These are phyloP conservation scores for Tuta absoluta DNA, from an alignment of 2,888 invertebrate genomes.

Conservation along the genomic window DNA sequence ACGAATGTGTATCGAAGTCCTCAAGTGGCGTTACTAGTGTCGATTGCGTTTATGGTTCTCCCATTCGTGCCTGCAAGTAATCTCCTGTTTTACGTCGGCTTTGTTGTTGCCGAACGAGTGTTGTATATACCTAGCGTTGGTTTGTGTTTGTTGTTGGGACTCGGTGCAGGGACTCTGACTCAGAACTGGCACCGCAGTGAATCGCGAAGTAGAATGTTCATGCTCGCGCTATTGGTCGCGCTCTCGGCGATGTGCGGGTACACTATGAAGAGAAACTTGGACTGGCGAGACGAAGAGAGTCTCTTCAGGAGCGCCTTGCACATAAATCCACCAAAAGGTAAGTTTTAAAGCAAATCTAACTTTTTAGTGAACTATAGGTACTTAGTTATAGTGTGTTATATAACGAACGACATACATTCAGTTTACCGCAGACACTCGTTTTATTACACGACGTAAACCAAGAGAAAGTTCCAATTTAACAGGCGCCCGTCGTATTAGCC, in stretches of 20 bases:
- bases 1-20: slow-evolving; percentile 65
- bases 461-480: slow-evolving; percentile 45
- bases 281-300: slow-evolving; percentile 96
- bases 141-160: slow-evolving; percentile 92
- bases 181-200: slow-evolving; percentile 71
- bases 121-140: slow-evolving; percentile 98
- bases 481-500: slow-evolving; percentile 45
- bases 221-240: slow-evolving; percentile 78
- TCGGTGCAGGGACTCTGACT: slow-evolving; percentile 82
- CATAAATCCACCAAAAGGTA: slow-evolving; percentile 99
- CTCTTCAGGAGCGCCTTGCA: slow-evolving; percentile 94
- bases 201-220: slow-evolving; percentile 65
- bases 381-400: too few relatives aligned
- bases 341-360: slow-evolving; percentile 42
- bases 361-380: neutral
- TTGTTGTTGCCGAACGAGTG: slow-evolving; percentile 97
- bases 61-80: slow-evolving; percentile 98
- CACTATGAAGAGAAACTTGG: slow-evolving; percentile 91
- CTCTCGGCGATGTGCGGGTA: slow-evolving; percentile 87
- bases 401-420: neutral
- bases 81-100: slow-evolving; percentile 98
- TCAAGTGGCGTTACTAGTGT: slow-evolving; percentile 79
- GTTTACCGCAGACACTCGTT: slow-evolving; percentile 22
- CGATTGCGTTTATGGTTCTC: slow-evolving; percentile 89
- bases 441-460: slow-evolving; percentile 28